phyloP scores from a whole-genome alignment of 2,113 vertebrate genomes.

The Eleginops maclovinus region DNA sequence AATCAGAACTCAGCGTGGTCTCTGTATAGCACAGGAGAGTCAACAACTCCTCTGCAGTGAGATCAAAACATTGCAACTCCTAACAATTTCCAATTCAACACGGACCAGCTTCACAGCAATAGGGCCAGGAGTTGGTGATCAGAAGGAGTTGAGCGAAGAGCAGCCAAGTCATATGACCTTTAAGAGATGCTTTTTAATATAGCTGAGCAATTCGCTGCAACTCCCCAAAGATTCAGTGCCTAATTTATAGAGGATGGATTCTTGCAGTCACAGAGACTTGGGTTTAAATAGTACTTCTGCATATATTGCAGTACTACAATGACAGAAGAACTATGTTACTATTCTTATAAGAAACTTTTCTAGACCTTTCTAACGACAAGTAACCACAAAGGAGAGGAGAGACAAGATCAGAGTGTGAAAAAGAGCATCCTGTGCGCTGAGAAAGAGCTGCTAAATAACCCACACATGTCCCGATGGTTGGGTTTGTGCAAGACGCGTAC shows the following conservation, averaged over 20 bases:
- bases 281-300: neutral
- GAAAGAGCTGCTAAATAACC: neutral
- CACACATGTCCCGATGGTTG: neutral
- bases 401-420: neutral
- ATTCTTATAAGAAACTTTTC: neutral
- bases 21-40: conserved; percentile 58
- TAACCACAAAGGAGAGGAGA: neutral
- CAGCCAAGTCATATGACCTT: neutral
- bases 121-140: neutral
- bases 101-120: neutral
- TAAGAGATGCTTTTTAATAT: neutral
- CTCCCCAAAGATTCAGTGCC: neutral
- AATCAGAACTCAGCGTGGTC: conserved; percentile 28
- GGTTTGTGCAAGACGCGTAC: neutral
- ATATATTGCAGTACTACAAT: neutral
- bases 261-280: neutral
- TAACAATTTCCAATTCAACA: conserved; percentile 10
- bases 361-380: neutral
- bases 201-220: neutral
- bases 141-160: neutral
- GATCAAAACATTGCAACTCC: neutral
- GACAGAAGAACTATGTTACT: neutral
- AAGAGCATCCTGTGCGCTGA: neutral
- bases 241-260: neutral
- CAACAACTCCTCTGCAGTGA: conserved; percentile 25